These are phyloP conservation scores for Prenolepis imparis DNA, from an alignment of 2,888 invertebrate genomes.

Conservation along the genomic window DNA sequence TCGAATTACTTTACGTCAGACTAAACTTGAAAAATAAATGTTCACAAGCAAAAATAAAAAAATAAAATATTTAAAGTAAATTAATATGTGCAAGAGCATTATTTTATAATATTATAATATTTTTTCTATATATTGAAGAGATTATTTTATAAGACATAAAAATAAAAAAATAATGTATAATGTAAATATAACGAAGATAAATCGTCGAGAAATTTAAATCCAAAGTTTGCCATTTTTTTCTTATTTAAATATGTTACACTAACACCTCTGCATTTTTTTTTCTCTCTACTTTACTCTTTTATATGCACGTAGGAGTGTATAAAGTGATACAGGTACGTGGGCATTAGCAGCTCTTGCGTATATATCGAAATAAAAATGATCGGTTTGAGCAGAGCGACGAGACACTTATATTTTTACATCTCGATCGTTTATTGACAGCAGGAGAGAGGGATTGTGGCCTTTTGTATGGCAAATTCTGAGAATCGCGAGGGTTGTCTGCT, in stretches of 20 bases:
- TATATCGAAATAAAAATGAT: constrained; percentile 11
- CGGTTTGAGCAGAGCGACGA: constrained; percentile 54
- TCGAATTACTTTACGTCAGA: not conserved
- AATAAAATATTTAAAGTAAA: not conserved
- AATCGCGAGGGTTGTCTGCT: constrained; percentile 30
- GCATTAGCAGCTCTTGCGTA: constrained; percentile 2
- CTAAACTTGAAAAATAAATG: not conserved
- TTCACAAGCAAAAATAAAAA: not conserved
- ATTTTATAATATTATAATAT: not conserved
- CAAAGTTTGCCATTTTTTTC: not conserved
- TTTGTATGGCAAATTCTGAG: constrained; percentile 53
- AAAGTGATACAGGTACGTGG: constrained; percentile 5
- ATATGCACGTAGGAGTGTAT: not conserved
- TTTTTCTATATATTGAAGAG: not conserved
- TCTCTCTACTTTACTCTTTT: not conserved
- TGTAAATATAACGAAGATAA: not conserved
- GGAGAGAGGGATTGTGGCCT: constrained; percentile 43
- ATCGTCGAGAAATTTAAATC: not conserved
- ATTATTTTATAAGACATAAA: not conserved
- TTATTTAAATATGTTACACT: not conserved
- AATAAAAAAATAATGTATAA: not conserved
- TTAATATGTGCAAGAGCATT: not conserved
- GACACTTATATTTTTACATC: constrained; percentile 83
- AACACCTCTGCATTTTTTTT: not conserved
- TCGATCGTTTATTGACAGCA: constrained; percentile 79